Evolutionary conservation across 1,140 invertebrate genomes (phyloP), one percentile per base, ranked within the genome.

Genomic region (Philotrypesis tridentata): DNA sequence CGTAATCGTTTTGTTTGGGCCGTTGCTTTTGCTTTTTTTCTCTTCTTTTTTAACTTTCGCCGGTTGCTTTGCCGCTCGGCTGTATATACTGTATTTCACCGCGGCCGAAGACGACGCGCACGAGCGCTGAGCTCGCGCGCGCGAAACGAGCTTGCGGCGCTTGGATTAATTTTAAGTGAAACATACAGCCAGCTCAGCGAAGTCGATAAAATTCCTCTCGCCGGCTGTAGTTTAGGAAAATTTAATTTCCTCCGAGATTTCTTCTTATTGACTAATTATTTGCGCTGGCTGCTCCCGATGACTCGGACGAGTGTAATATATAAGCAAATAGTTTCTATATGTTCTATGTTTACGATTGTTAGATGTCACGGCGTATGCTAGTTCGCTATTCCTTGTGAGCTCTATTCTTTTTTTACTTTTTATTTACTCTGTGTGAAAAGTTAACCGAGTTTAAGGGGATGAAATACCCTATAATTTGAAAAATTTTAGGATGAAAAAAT

Each of bases 91-190:
- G 43, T 76, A 40, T 76, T 65, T 25, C 33, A 23, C 17, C 12
- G 31, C 40, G 23, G 1, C n/a, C 4, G n/a, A 43, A n/a, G 37
- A 61, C 14, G 27, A 37, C 3, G 14, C 23, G 31, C 60, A 23
- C 25, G 5, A n/a, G 7, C 8, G 61, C 12, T 68, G 72, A 68
- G 27, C 68, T 60, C 17, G 17, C 9, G 17, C 9, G 48, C 7
- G 48, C 31, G 29, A 70, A 61, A 76, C 61, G 31, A 75, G 7
- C 43, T 37, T n/a, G n/a, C n/a, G n/a, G 29, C 43, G 63, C 40
- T 33, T 12, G 63, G 73, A 81, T 81, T 76, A 65, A 76, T 75
- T 81, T 70, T 70, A 70, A 75, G 73, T 68, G 63, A 75, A 68
- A 76, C 33, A 21, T 43, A 70, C 55, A 29, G 65, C 31, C 14